Percentiles rank a stretch among this genome's conserved stretches.
phyloP scores from a whole-genome alignment of 2,888 invertebrate species.

The Polietes domitor region DNA sequence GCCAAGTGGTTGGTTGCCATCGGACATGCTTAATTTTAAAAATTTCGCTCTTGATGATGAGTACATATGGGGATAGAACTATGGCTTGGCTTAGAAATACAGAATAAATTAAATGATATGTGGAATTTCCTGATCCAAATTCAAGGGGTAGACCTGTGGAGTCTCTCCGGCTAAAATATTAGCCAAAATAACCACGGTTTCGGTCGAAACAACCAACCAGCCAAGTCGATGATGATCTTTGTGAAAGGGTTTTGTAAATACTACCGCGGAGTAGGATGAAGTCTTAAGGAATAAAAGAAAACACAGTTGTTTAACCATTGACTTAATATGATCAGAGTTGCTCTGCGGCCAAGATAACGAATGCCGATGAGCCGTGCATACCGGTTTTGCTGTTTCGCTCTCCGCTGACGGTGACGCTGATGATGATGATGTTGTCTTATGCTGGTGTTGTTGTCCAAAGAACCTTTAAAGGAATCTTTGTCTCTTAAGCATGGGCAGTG shows the following conservation, averaged over 20 bases:
- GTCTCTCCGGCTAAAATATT: too few species aligned
- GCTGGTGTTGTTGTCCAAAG: background rate
- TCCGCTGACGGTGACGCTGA: slow-evolving; percentile 37
- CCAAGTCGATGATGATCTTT: slow-evolving; percentile 46
- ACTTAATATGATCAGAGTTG: slow-evolving; percentile 67
- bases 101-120: too few species aligned
- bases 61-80: too few species aligned
- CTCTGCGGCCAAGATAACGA: slow-evolving; percentile 63
- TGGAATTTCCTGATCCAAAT: too few species aligned
- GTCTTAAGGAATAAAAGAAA: slow-evolving; percentile 36
- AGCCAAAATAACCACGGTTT: too few species aligned
- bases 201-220: too few species aligned
- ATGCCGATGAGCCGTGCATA: slow-evolving; percentile 56
- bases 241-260: slow-evolving; percentile 33
- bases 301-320: slow-evolving; percentile 67
- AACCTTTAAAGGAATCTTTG: slow-evolving; percentile 30
- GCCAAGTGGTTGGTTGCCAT: too few species aligned
- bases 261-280: background rate
- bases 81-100: too few species aligned
- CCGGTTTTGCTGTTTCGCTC: slow-evolving; percentile 55
- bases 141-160: too few species aligned
- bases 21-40: too few species aligned
- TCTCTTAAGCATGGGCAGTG: background rate
- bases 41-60: too few species aligned
- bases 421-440: slow-evolving; percentile 47